These are phyloP conservation scores for Pygoscelis antarcticus DNA, from an alignment of 2,113 vertebrate genomes.

Conservation along the genomic window DNA sequence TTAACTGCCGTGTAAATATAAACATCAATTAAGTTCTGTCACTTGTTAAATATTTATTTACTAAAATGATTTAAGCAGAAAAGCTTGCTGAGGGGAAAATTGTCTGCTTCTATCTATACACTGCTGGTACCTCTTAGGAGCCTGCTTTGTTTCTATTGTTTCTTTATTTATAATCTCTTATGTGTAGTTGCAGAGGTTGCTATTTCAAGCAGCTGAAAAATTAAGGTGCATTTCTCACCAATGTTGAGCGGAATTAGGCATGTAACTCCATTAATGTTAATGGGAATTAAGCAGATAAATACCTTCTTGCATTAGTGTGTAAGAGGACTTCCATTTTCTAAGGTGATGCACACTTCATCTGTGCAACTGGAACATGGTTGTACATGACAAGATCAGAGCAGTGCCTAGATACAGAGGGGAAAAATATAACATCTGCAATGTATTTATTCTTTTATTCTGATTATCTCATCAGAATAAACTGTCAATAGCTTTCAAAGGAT, in stretches of 20 bases:
- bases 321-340: background rate
- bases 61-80: slow-evolving; percentile 71
- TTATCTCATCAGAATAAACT: background rate
- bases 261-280: slow-evolving; percentile 38
- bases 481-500: background rate
- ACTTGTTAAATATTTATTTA: slow-evolving; percentile 79
- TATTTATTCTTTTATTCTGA: background rate
- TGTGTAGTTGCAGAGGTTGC: background rate
- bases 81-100: slow-evolving; percentile 65
- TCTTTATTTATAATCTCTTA: slow-evolving; percentile 48
- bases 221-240: slow-evolving; percentile 29
- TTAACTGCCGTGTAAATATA: slow-evolving; percentile 77
- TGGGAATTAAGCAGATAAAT: slow-evolving; percentile 38
- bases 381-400: background rate
- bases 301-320: slow-evolving; percentile 5
- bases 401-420: background rate
- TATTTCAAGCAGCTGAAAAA: slow-evolving; percentile 36
- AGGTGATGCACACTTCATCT: background rate
- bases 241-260: background rate
- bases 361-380: background rate
- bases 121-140: slow-evolving; percentile 13
- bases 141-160: slow-evolving; percentile 34
- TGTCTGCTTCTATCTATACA: slow-evolving; percentile 35
- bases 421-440: background rate
- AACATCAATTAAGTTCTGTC: slow-evolving; percentile 75